phyloP scores from a whole-genome alignment of 2,797 vertebrate species.

The Melanitta fusca region DNA sequence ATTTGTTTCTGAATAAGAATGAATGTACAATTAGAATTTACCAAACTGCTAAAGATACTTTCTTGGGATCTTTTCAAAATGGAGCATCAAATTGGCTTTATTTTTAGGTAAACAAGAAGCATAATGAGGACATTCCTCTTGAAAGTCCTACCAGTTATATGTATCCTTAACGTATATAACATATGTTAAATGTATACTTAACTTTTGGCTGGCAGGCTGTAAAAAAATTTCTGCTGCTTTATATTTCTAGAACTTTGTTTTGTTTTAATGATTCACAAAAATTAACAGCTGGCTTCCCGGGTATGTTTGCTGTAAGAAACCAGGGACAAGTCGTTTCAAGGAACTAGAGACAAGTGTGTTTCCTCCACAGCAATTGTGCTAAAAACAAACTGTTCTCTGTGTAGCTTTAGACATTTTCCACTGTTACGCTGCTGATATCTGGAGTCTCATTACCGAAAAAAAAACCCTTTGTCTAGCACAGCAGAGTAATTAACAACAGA shows the following conservation, averaged over 20 bases:
- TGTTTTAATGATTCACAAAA: conserved; percentile 1
- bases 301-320: conserved; percentile 39
- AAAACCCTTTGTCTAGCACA: background rate
- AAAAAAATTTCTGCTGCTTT: conserved; percentile 3
- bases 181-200: background rate
- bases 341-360: conserved; percentile 41
- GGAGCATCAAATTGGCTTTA: background rate
- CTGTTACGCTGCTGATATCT: background rate
- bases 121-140: background rate
- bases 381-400: conserved; percentile 19
- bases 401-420: conserved; percentile 36
- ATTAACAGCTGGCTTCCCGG: conserved; percentile 2
- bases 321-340: conserved; percentile 15
- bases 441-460: conserved; percentile 4
- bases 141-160: background rate
- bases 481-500: conserved; percentile 9
- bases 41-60: background rate
- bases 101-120: background rate
- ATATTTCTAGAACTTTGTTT: conserved; percentile 20
- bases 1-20: background rate
- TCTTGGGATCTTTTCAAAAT: background rate
- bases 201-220: background rate
- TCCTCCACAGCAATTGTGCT: conserved; percentile 25
- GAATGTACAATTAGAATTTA: background rate
- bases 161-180: background rate